Evolutionary conservation across 2,797 vertebrate genomes (phyloP).

Genomic region (Salmo trutta): DNA sequence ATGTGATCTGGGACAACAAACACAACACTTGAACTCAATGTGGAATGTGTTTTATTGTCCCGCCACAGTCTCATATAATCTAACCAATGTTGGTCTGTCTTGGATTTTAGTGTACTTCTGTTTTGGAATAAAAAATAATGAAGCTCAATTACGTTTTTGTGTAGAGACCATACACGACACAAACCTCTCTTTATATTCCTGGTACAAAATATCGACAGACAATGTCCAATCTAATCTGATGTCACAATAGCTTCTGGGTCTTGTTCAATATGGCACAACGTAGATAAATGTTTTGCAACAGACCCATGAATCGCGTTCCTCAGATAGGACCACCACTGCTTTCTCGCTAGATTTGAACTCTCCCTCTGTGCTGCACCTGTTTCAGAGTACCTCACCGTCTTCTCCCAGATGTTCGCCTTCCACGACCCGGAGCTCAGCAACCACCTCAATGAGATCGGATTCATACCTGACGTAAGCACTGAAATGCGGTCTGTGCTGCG

Average conservation of each 20-base stretch:
- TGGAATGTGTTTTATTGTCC: neutral
- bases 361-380: conserved; percentile 26
- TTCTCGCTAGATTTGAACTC: neutral
- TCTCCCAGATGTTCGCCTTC: conserved; percentile 99
- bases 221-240: neutral
- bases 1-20: no score
- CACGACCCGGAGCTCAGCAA: conserved; percentile 98
- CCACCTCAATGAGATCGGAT: conserved; percentile 97
- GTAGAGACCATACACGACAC: neutral
- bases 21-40: no score
- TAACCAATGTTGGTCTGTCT: no score
- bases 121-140: no score
- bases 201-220: neutral
- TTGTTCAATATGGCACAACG: neutral
- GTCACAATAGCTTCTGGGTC: neutral
- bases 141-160: neutral
- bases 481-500: neutral
- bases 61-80: no score
- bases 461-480: conserved; percentile 96
- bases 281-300: neutral
- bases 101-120: no score
- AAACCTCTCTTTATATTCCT: neutral
- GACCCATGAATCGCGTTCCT: neutral
- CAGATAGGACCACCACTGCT: neutral
- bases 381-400: conserved; percentile 96